phyloP scores from a whole-genome alignment of 2,888 invertebrate species.

The Danaus chrysippus region DNA sequence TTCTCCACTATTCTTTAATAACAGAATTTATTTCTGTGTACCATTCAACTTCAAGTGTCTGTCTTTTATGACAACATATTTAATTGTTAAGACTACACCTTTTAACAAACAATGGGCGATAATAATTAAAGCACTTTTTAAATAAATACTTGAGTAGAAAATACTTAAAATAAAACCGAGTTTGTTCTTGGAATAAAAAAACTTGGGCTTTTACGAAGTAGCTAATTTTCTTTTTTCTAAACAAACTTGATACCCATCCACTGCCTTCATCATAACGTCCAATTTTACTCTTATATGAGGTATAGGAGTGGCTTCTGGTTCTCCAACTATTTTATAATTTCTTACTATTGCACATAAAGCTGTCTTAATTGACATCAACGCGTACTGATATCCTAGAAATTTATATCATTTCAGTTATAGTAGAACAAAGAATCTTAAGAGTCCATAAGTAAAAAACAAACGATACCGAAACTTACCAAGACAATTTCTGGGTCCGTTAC shows the following conservation, averaged over 20 bases:
- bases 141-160: too few relatives aligned
- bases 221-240: constrained; percentile 43
- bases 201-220: too few relatives aligned
- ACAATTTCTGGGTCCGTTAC: constrained; percentile 75
- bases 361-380: constrained; percentile 65
- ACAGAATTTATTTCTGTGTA: too few relatives aligned
- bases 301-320: constrained; percentile 42
- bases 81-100: too few relatives aligned
- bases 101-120: too few relatives aligned
- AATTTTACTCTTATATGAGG: constrained; percentile 61
- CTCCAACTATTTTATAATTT: constrained; percentile 48
- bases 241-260: constrained; percentile 55
- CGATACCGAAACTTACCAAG: constrained; percentile 54
- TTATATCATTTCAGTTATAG: neutral
- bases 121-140: too few relatives aligned
- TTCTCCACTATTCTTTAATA: too few relatives aligned
- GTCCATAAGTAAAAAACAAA: neutral
- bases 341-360: constrained; percentile 50
- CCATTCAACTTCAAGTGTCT: too few relatives aligned
- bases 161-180: too few relatives aligned
- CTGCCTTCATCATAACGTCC: constrained; percentile 69
- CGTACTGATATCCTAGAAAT: constrained; percentile 64
- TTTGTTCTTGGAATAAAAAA: too few relatives aligned
- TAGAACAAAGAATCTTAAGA: neutral
- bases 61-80: too few relatives aligned